A percentile compares a stretch with the other conserved stretches of the same genome.
These are phyloP conservation scores for Bettongia penicillata DNA, from an alignment of 2,113 vertebrate species.

Conservation along the genomic window DNA sequence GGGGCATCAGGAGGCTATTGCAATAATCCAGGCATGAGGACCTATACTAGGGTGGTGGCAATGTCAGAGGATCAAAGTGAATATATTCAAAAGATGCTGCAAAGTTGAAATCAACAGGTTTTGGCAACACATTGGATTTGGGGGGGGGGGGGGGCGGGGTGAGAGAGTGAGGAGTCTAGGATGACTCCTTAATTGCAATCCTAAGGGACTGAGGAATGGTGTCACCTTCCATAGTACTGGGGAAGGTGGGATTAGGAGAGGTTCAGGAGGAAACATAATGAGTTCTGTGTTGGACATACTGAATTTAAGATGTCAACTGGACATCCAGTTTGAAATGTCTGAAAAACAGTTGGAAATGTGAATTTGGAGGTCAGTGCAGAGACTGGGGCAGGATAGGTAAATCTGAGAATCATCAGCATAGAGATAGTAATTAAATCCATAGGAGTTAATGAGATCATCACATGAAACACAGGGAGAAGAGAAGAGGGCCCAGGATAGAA, in stretches of 20 bases:
- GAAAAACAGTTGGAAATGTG: background rate
- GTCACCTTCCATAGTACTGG: background rate
- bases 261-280: background rate
- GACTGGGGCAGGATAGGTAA: background rate
- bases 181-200: background rate
- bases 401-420: background rate
- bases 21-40: background rate
- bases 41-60: background rate
- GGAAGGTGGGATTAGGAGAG: background rate
- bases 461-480: background rate
- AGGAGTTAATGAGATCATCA: background rate
- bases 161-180: background rate
- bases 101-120: background rate
- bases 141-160: too few relatives aligned
- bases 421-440: background rate
- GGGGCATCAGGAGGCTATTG: background rate
- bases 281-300: background rate
- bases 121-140: background rate
- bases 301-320: background rate
- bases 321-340: background rate
- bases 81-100: background rate
- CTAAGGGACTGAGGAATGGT: background rate
- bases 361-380: background rate
- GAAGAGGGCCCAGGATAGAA: background rate
- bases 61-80: background rate